Evolutionary conservation across 2,888 invertebrate species (phyloP).

Genomic region (Xanthia icteritia): DNA sequence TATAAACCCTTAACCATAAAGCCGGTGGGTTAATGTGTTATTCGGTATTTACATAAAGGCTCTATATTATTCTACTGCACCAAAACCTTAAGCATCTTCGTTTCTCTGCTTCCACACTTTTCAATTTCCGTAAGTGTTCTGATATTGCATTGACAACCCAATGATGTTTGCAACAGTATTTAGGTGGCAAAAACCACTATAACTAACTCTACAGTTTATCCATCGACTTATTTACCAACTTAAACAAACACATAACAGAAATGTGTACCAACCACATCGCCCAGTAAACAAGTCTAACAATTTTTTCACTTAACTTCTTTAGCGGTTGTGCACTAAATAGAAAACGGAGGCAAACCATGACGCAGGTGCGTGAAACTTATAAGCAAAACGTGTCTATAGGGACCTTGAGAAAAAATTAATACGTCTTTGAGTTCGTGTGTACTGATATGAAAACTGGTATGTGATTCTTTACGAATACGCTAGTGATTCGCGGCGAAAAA

Average conservation of each 20-base stretch:
- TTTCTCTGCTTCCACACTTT: neutral
- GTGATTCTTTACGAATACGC: slow-evolving; percentile 10
- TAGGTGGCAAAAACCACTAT: neutral
- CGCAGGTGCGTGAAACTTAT: slow-evolving; percentile 62
- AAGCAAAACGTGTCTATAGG: slow-evolving; percentile 60
- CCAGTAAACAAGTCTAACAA: slow-evolving; percentile 34
- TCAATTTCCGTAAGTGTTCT: neutral
- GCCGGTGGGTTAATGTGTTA: neutral
- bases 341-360: slow-evolving; percentile 60
- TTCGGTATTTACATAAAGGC: neutral
- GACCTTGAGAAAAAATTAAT: slow-evolving; percentile 64
- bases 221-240: slow-evolving; percentile 20
- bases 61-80: neutral
- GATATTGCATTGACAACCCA: neutral
- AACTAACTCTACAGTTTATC: too few species aligned
- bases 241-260: neutral
- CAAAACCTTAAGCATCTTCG: neutral
- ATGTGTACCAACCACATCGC: slow-evolving; percentile 7
- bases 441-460: slow-evolving; percentile 17
- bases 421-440: slow-evolving; percentile 22
- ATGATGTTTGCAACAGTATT: neutral
- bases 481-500: too few species aligned
- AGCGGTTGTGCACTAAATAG: slow-evolving; percentile 67
- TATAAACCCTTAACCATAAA: neutral
- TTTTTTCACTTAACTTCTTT: slow-evolving; percentile 66